These are phyloP conservation scores for Drosophila carrolli DNA, from an alignment of 1,140 invertebrate species.

Conservation along the genomic window DNA sequence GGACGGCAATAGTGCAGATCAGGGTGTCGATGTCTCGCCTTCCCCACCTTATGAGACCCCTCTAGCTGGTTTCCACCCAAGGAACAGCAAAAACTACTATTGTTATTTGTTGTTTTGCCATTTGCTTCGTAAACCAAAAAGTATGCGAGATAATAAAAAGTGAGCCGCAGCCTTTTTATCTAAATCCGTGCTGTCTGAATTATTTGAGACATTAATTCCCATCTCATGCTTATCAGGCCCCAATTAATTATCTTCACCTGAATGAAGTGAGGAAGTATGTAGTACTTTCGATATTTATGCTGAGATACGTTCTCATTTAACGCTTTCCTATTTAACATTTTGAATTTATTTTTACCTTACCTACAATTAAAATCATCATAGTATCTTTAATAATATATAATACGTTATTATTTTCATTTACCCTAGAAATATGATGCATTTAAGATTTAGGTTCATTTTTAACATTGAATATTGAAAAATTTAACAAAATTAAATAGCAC, in stretches of 20 bases:
- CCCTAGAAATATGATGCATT: too few relatives aligned
- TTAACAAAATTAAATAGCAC: too few relatives aligned
- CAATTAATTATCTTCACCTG: slow-evolving; percentile 67
- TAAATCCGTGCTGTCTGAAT: slow-evolving; percentile 44
- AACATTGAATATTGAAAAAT: too few relatives aligned
- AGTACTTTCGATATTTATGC: background rate
- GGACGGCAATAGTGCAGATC: slow-evolving; percentile 54
- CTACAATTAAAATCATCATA: too few relatives aligned
- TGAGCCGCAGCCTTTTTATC: slow-evolving; percentile 25
- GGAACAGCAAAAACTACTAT: slow-evolving; percentile 42
- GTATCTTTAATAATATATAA: too few relatives aligned
- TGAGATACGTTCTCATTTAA: too few relatives aligned
- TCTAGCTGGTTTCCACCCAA: slow-evolving; percentile 55
- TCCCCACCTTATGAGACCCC: slow-evolving; percentile 33
- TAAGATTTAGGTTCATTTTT: too few relatives aligned
- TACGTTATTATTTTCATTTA: too few relatives aligned
- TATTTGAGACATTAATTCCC: slow-evolving; percentile 47
- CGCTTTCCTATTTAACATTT: too few relatives aligned
- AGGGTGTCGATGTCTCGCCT: slow-evolving; percentile 67
- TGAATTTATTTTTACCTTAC: too few relatives aligned
- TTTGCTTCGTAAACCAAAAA: slow-evolving; percentile 52
- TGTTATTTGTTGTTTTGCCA: slow-evolving; percentile 69
- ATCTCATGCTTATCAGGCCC: slow-evolving; percentile 52
- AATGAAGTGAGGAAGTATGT: slow-evolving; percentile 33
- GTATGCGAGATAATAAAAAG: slow-evolving; percentile 42